Percentiles rank a stretch among this genome's conserved stretches.
Evolutionary conservation across 1,140 invertebrate species (phyloP).

Genomic region (Aradophagus sp.): DNA sequence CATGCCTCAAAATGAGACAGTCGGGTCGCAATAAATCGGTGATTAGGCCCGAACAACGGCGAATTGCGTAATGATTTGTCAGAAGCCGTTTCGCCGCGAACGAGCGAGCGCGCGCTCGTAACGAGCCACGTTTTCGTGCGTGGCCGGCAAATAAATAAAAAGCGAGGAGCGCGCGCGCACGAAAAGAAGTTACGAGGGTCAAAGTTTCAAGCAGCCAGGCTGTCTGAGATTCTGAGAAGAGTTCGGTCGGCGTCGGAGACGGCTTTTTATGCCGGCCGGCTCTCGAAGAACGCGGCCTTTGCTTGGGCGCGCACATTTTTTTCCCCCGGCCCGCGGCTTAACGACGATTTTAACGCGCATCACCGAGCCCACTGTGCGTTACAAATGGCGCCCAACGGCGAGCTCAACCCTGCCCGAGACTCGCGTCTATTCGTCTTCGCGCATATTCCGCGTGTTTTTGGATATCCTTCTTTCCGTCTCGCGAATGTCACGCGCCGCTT

Average conservation of each 20-base stretch:
- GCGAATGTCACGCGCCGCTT: constrained; percentile 54
- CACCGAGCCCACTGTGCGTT: constrained; percentile 45
- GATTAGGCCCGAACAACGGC: neutral
- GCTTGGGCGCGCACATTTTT: constrained; percentile 52
- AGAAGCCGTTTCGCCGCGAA: constrained; percentile 21
- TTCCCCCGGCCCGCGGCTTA: constrained; percentile 35
- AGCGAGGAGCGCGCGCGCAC: constrained; percentile 21
- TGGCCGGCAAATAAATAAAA: constrained; percentile 61
- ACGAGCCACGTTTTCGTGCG: constrained; percentile 32
- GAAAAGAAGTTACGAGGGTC: constrained; percentile 64
- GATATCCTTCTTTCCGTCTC: constrained; percentile 52
- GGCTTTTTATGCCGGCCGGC: constrained; percentile 63
- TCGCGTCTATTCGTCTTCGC: constrained; percentile 36
- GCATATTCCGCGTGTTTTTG: constrained; percentile 56
- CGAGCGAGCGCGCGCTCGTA: too few species aligned
- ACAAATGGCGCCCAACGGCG: constrained; percentile 41
- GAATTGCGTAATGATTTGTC: constrained; percentile 48
- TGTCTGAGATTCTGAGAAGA: constrained; percentile 57
- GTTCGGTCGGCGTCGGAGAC: constrained; percentile 61
- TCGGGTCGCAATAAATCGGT: neutral
- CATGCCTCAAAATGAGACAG: neutral
- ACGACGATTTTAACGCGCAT: constrained; percentile 54
- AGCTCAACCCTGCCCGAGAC: constrained; percentile 19
- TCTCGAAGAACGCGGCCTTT: constrained; percentile 46
- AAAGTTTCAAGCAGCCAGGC: constrained; percentile 61